Evolutionary conservation across 2,888 invertebrate genomes (phyloP), one percentile per base, ranked within the genome.

Genomic region (Eueremaeus valkanovi): DNA sequence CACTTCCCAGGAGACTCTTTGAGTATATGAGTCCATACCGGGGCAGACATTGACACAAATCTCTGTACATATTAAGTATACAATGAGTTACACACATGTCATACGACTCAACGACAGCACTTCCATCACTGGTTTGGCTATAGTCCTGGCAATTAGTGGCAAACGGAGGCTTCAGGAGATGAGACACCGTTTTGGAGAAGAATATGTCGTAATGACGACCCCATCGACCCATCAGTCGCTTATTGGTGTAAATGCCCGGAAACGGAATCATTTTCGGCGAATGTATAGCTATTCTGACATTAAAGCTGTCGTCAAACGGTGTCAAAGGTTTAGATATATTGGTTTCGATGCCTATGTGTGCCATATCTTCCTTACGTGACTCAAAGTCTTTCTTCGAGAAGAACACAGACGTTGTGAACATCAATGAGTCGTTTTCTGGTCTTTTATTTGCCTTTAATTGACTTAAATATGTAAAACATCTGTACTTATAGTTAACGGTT

Each of bases 21-120:
- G 72, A 33, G 40, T 72, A 75, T 5, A 75, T 33, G 3, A 75
- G 11, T 27, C 75, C 75, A 40, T n/a, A 29, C 13, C 72, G 31
- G 6, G 75, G 75, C 29, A 75, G n/a, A 61, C 75, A 75, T 42
- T 72, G 51, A 45, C 75, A 75, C n/a, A 42, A 42, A 16, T 36
- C 72, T 21, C 75, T 18, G 49, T 75, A 75, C 27, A 55, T 40
- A 1, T 55, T 24, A 31, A 49, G 55, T n/a, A 75, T 31, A 45
- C 75, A 75, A n/a, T 33, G 51, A 21, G 72, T 21, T 11, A 75
- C 31, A 72, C 75, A 75, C 27, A 72, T 72, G 16, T 72, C 75
- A 11, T 36, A 45, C 5, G 75, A 75, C 21, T 75, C 11, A 45
- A 16, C 3, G 45, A 45, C 45, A 51, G 11, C 27, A 9, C 5